These are phyloP conservation scores for Drosophila paranaensis DNA, from an alignment of 2,888 invertebrate genomes.

Conservation along the genomic window DNA sequence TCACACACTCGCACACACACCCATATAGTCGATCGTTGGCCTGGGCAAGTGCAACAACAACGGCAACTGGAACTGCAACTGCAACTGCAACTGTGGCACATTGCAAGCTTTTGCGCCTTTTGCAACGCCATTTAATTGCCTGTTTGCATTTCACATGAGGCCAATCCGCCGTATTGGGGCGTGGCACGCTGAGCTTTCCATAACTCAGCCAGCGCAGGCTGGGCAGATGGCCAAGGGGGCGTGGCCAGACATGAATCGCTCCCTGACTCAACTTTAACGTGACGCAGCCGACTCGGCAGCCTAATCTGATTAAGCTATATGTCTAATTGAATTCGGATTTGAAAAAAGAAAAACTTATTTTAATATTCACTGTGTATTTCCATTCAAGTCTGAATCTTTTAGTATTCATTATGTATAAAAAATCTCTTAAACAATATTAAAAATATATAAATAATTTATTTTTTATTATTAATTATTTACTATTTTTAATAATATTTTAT, in stretches of 20 bases:
- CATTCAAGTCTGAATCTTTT: too few species aligned
- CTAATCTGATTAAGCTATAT: not conserved
- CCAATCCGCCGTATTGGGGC: conserved; percentile 39
- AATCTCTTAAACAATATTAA: too few species aligned
- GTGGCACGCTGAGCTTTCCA: conserved; percentile 28
- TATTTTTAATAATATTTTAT: too few species aligned
- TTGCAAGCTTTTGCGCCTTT: conserved; percentile 61
- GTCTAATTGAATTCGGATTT: not conserved
- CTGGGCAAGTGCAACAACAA: conserved; percentile 68
- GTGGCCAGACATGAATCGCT: conserved; percentile 14
- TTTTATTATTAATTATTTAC: too few species aligned
- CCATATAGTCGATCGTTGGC: conserved; percentile 29
- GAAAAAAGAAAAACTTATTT: not conserved
- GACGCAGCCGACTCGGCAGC: not conserved
- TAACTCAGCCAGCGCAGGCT: conserved; percentile 11
- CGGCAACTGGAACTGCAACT: conserved; percentile 52
- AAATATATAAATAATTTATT: too few species aligned
- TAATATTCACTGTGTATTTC: too few species aligned
- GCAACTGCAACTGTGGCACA: conserved; percentile 42
- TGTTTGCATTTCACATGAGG: conserved; percentile 78
- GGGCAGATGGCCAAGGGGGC: conserved; percentile 7
- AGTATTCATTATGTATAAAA: too few species aligned
- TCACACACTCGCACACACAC: conserved; percentile 22
- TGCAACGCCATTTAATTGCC: conserved; percentile 80
- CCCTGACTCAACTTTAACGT: not conserved